Evolutionary conservation across 2,113 vertebrate species (phyloP), one percentile per base, ranked within the genome.

Genomic region (Anoplopoma fimbria): DNA sequence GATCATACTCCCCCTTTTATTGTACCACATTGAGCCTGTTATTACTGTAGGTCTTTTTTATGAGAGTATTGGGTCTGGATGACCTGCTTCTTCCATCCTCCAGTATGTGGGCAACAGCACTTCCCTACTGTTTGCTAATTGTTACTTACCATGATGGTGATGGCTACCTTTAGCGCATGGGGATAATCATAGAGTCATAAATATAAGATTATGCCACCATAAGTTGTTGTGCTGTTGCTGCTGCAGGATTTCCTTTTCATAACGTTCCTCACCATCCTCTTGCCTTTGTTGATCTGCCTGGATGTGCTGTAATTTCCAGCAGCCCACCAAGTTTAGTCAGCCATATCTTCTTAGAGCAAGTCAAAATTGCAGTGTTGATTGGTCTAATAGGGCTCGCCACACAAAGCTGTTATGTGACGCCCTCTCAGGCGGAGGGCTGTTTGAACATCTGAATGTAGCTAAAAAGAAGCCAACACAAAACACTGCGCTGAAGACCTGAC

Each of bases 81-180:
- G 38, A 61, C 77, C 64, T 4, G 9, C 49, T 78, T 82, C 25
- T 31, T 77, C 57, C 49, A 34, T 82, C 21, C 60, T 63, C 29
- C 25, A 55, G 31, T 61, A 79, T 75, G 74, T 60, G 9, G 70
- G 73, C 76, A 77, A 64, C 61, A 47, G 36, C 8, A 38, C 55
- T 67, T 42, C 64, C 79, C 80, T 49, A 36, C 81, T 27, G 84
- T 82, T 84, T 62, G 34, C 68, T 88, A 88, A 91, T 86, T 90
- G 79, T 79, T 81, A 71, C 72, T 81, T 87, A 76, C 49, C 21
- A 14, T 57, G 81, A 64, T n/a, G 27, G 23, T 25, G 38, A 63
- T 31, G 29, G 42, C 68, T 42, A 21, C 40, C 45, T 34, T 73
- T 74, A 69, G 36, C 36, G 45, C 33, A 81, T 53, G 58, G 40